Conservation (phyloP, 2,797 vertebrate species). For the Huso huso region DNA sequence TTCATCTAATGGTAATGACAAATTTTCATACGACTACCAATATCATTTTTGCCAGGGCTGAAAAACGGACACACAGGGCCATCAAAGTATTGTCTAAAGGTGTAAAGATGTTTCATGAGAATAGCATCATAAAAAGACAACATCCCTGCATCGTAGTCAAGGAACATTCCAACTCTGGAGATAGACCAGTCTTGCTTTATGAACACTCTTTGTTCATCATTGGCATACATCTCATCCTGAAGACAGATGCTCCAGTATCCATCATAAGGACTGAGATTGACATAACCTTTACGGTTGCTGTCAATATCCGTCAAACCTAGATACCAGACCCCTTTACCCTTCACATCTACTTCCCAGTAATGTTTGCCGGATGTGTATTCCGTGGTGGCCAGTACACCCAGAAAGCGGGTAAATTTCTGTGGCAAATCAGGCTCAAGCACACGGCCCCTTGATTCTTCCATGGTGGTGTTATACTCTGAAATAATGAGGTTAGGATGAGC, state of each 20-base stretch:
- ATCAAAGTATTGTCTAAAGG: conserved; percentile 60
- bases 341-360: conserved; percentile 73
- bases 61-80: conserved; percentile 66
- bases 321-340: conserved; percentile 71
- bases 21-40: conserved; percentile 62
- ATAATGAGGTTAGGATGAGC: conserved; percentile 59
- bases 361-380: conserved; percentile 64
- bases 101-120: conserved; percentile 64
- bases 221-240: conserved; percentile 68
- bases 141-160: conserved; percentile 64
- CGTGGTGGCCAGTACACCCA: conserved; percentile 58
- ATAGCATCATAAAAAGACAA: conserved; percentile 67
- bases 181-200: conserved; percentile 69
- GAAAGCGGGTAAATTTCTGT: conserved; percentile 60
- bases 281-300: conserved; percentile 70
- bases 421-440: conserved; percentile 59
- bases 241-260: conserved; percentile 71
- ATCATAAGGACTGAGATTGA: conserved; percentile 54
- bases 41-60: conserved; percentile 68
- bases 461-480: conserved; percentile 64
- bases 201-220: conserved; percentile 58
- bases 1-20: conserved; percentile 64
- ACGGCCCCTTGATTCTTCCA: conserved; percentile 58
- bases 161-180: conserved; percentile 61
- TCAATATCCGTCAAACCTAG: conserved; percentile 62